Percentiles rank a stretch among this genome's conserved stretches.
Evolutionary conservation across 30 jellyfish, hydroid and myxozoan species (phyloP).

Genomic region (Cassiopea andromeda): DNA sequence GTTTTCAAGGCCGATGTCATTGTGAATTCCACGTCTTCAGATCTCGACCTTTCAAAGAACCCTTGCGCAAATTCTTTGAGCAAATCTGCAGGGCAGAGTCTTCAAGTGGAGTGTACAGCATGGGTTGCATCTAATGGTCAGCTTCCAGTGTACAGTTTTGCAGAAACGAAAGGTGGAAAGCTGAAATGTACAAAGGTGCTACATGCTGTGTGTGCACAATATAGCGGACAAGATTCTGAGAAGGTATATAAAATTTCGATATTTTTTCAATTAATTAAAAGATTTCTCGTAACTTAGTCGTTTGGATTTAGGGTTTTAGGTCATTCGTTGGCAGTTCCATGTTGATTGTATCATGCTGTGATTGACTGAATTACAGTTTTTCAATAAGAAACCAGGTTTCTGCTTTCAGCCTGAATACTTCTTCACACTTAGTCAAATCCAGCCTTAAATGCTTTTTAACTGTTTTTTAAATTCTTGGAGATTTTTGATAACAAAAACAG

Average conservation of each 20-base stretch:
- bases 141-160: slow-evolving; percentile 28
- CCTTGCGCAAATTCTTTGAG: slow-evolving; percentile 53
- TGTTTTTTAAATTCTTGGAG: too few species aligned
- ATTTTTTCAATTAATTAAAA: too few species aligned
- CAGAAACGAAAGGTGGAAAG: slow-evolving; percentile 24
- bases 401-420: too few species aligned
- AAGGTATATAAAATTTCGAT: neutral
- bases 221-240: slow-evolving; percentile 29
- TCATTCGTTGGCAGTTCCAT: too few species aligned
- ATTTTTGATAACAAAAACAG: too few species aligned
- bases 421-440: too few species aligned
- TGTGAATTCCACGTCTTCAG: slow-evolving; percentile 39
- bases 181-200: slow-evolving; percentile 27
- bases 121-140: slow-evolving; percentile 15
- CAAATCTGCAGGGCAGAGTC: slow-evolving; percentile 41
- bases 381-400: too few species aligned
- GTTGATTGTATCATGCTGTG: too few species aligned
- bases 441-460: too few species aligned
- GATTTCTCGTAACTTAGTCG: too few species aligned
- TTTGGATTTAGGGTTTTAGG: too few species aligned
- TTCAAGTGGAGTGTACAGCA: slow-evolving; percentile 23
- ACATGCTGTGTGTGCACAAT: slow-evolving; percentile 60
- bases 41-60: slow-evolving; percentile 49
- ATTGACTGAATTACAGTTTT: too few species aligned
- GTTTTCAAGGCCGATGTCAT: slow-evolving; percentile 45